Conservation (phyloP, 2,888 invertebrate genomes). For the Epinotia bilunana region DNA sequence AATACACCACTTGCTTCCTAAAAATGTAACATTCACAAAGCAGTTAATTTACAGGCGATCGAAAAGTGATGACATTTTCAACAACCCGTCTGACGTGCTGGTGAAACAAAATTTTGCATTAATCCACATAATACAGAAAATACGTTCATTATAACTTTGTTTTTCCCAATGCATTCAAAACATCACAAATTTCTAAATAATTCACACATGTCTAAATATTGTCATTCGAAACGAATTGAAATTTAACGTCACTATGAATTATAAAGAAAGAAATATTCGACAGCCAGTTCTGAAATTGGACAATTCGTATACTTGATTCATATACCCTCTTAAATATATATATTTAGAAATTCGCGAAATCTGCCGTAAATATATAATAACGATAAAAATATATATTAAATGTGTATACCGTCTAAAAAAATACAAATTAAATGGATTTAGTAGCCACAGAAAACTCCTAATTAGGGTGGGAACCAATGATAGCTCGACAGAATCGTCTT, state of each 20-base stretch:
- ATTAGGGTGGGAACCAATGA: too few relatives aligned
- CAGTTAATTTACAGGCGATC: not conserved
- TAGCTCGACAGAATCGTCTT: too few relatives aligned
- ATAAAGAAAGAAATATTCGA: not conserved
- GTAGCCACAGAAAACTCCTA: too few relatives aligned
- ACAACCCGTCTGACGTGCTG: not conserved
- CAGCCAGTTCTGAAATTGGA: not conserved
- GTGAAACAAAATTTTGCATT: not conserved
- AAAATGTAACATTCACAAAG: not conserved
- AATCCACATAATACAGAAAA: constrained; percentile 6
- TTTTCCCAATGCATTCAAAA: not conserved
- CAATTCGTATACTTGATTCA: not conserved
- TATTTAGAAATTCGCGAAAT: too few relatives aligned
- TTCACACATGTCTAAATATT: not conserved
- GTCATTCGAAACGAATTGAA: not conserved
- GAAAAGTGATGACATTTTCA: not conserved
- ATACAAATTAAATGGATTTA: too few relatives aligned
- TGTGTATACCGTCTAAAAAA: too few relatives aligned
- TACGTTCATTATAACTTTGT: constrained; percentile 9
- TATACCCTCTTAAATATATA: too few relatives aligned
- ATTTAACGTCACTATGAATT: not conserved
- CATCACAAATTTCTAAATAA: not conserved
- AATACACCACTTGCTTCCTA: not conserved
- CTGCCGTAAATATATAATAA: too few relatives aligned
- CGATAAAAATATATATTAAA: too few relatives aligned